A percentile compares a stretch with the other conserved stretches of the same genome.
Conservation (phyloP, 2,888 invertebrate species). For the Lithosia quadra region DNA sequence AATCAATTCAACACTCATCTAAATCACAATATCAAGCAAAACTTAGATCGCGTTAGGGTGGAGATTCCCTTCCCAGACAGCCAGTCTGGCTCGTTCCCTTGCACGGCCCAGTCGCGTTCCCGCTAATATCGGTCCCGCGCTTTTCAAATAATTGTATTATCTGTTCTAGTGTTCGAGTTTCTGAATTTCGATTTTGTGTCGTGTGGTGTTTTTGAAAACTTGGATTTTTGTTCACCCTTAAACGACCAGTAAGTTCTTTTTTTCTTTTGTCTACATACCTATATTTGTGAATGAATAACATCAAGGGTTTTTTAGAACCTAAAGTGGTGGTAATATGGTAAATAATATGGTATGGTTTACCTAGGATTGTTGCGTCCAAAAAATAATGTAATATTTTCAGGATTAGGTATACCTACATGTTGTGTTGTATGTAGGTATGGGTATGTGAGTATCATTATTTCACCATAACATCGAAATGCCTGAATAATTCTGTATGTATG, state of each 20-base stretch:
- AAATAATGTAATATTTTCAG: background rate
- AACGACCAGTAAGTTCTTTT: conserved; percentile 41
- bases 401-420: background rate
- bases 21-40: conserved; percentile 32
- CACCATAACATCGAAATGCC: background rate
- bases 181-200: conserved; percentile 39
- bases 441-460: too few relatives aligned
- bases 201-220: conserved; percentile 40
- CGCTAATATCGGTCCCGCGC: conserved; percentile 45
- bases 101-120: conserved; percentile 38
- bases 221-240: conserved; percentile 46
- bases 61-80: conserved; percentile 28
- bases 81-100: conserved; percentile 47
- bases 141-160: conserved; percentile 36
- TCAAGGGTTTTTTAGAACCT: conserved; percentile 24
- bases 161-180: conserved; percentile 39
- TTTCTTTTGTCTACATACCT: conserved; percentile 17
- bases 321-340: too few relatives aligned
- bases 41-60: conserved; percentile 30
- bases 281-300: conserved; percentile 32
- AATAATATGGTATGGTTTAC: too few relatives aligned
- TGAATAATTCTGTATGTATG: background rate
- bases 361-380: background rate
- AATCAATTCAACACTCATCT: conserved; percentile 14
- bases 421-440: too few relatives aligned